phyloP scores from a whole-genome alignment of 2,797 vertebrate species.

The Pipistrellus pygmaeus region DNA sequence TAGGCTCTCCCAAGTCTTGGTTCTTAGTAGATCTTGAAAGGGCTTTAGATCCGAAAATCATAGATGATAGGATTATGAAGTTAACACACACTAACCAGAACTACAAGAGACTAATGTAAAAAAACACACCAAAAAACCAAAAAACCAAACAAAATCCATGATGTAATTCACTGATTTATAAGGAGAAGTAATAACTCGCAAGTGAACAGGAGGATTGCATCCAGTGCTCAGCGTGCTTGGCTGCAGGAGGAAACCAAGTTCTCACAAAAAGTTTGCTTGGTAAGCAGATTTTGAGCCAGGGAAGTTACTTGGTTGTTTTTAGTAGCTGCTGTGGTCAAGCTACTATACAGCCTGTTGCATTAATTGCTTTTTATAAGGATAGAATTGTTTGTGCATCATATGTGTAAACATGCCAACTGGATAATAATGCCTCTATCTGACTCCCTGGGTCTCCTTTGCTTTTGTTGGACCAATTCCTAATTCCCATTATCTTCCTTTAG shows the following conservation, averaged over 20 bases:
- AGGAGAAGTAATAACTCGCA: slow-evolving; percentile 44
- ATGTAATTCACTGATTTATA: slow-evolving; percentile 30
- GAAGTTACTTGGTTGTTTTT: slow-evolving; percentile 29
- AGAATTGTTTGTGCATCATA: background rate
- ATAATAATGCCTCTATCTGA: background rate
- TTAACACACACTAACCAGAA: background rate
- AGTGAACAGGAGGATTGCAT: slow-evolving; percentile 12
- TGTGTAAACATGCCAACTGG: background rate
- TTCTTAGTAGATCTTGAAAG: slow-evolving; percentile 8
- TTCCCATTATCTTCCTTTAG: slow-evolving; percentile 36
- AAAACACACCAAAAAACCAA: background rate
- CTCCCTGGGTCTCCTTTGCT: slow-evolving; percentile 7
- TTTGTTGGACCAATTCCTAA: slow-evolving; percentile 48
- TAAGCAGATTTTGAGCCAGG: slow-evolving; percentile 34
- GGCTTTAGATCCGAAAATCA: background rate
- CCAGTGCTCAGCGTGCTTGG: background rate
- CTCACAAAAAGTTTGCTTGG: background rate
- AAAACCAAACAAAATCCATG: background rate
- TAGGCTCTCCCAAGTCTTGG: background rate
- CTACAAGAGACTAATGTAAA: background rate
- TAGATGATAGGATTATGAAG: background rate
- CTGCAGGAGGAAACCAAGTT: background rate
- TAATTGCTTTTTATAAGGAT: slow-evolving; percentile 30
- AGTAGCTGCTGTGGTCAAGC: background rate
- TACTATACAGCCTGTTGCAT: background rate